Percentiles rank a stretch among this genome's conserved stretches.
Evolutionary conservation across 2,113 vertebrate genomes (phyloP).

Genomic region (Spea multiplicata): DNA sequence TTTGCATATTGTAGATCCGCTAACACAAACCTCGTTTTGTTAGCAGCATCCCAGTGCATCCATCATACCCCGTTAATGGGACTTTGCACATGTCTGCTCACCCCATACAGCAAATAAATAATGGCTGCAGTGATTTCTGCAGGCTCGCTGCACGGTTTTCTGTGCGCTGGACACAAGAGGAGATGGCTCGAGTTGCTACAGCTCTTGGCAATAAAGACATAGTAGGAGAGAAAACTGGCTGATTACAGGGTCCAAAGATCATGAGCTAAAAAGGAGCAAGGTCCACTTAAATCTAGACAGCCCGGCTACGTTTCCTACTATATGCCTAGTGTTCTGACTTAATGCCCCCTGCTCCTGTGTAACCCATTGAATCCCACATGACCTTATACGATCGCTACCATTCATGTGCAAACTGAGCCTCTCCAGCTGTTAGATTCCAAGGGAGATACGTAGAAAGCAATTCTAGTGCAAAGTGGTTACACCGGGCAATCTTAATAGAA

Average conservation of each 20-base stretch:
- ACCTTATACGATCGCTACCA: neutral
- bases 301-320: slow-evolving; percentile 41
- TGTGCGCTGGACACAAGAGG: slow-evolving; percentile 48
- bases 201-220: slow-evolving; percentile 50
- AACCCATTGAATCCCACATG: slow-evolving; percentile 15
- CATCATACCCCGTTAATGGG: neutral
- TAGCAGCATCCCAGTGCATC: too few species aligned
- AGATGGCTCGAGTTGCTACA: slow-evolving; percentile 52
- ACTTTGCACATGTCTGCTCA: slow-evolving; percentile 4
- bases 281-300: slow-evolving; percentile 59
- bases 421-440: too few species aligned
- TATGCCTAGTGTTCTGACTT: neutral
- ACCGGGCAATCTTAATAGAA: too few species aligned
- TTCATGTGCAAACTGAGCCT: too few species aligned
- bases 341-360: slow-evolving; percentile 1
- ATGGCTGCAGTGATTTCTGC: slow-evolving; percentile 45
- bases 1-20: too few species aligned
- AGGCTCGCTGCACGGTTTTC: slow-evolving; percentile 13
- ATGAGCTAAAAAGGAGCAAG: slow-evolving; percentile 61
- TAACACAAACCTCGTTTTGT: too few species aligned
- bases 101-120: slow-evolving; percentile 19
- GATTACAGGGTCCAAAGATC: slow-evolving; percentile 74
- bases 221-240: slow-evolving; percentile 53
- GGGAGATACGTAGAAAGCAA: too few species aligned
- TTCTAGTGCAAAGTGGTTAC: too few species aligned